phyloP scores from a whole-genome alignment of 2,797 vertebrate species.

The Pogoniulus pusillus region DNA sequence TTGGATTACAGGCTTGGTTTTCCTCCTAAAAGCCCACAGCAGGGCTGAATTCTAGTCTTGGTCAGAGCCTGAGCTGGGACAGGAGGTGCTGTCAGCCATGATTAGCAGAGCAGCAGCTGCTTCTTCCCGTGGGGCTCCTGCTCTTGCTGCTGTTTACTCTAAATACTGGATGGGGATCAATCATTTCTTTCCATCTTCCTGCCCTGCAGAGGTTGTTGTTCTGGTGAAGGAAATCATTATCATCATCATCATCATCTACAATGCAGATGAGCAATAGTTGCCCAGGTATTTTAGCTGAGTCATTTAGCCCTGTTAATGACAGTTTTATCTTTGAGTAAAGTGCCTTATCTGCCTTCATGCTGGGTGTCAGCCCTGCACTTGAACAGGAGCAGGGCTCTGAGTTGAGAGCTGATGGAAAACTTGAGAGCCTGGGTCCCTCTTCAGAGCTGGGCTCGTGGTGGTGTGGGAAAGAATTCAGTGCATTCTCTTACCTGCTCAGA shows the following conservation, averaged over 20 bases:
- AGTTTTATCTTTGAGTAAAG: slow-evolving; percentile 8
- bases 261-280: slow-evolving; percentile 47
- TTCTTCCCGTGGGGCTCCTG: not conserved
- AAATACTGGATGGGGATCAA: not conserved
- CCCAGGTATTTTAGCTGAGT: not conserved
- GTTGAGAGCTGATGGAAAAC: not conserved
- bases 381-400: slow-evolving; percentile 23
- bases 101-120: not conserved
- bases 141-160: slow-evolving; percentile 30
- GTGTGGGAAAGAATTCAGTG: not conserved
- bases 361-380: slow-evolving; percentile 54
- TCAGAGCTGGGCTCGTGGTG: not conserved
- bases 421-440: not conserved
- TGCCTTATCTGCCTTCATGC: slow-evolving; percentile 52
- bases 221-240: slow-evolving; percentile 46
- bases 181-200: not conserved
- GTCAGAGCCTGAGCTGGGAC: not conserved
- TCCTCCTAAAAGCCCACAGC: not conserved
- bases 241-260: slow-evolving; percentile 18
- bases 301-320: not conserved
- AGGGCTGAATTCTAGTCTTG: not conserved
- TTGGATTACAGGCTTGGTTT: not conserved
- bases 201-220: slow-evolving; percentile 34
- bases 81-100: not conserved
- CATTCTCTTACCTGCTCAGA: not conserved